These are phyloP conservation scores for Aquatica leii DNA, from an alignment of 2,888 invertebrate species.

Conservation along the genomic window DNA sequence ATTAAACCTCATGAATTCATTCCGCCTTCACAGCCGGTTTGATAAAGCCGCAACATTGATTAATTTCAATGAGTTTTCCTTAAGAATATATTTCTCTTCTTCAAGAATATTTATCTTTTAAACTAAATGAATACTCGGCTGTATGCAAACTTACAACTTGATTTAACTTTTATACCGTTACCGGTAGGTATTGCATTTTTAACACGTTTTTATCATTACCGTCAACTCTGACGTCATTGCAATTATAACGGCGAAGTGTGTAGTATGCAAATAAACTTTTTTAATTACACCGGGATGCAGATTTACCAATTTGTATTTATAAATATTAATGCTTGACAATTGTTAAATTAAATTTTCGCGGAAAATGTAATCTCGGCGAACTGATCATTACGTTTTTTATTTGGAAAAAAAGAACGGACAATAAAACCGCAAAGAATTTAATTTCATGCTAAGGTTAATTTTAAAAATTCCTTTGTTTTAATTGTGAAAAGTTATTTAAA, in stretches of 20 bases:
- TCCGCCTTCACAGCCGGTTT: slow-evolving; percentile 28
- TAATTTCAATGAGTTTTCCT: slow-evolving; percentile 31
- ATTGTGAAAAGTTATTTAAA: slow-evolving; percentile 3
- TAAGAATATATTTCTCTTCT: slow-evolving; percentile 7
- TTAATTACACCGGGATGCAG: not conserved
- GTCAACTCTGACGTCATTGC: slow-evolving; percentile 1
- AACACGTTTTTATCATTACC: slow-evolving; percentile 1
- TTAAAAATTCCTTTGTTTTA: slow-evolving; percentile 6
- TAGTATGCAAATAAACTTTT: slow-evolving; percentile 8
- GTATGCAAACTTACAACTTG: not conserved
- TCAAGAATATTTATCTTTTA: slow-evolving; percentile 23
- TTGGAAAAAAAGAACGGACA: slow-evolving; percentile 2
- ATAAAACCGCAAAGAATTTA: not conserved
- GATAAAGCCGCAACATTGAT: slow-evolving; percentile 32
- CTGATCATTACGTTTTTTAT: not conserved
- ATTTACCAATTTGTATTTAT: not conserved
- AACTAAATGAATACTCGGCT: slow-evolving; percentile 6
- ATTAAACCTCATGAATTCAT: slow-evolving; percentile 33
- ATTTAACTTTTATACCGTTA: not conserved
- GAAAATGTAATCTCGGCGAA: not conserved
- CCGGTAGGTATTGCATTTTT: not conserved
- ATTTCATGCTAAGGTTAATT: slow-evolving; percentile 9
- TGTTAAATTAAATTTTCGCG: slow-evolving; percentile 6
- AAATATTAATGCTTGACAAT: slow-evolving; percentile 10
- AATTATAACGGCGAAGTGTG: slow-evolving; percentile 5